phyloP scores from a whole-genome alignment of 1,140 invertebrate genomes.

The Berghia stephanieae region DNA sequence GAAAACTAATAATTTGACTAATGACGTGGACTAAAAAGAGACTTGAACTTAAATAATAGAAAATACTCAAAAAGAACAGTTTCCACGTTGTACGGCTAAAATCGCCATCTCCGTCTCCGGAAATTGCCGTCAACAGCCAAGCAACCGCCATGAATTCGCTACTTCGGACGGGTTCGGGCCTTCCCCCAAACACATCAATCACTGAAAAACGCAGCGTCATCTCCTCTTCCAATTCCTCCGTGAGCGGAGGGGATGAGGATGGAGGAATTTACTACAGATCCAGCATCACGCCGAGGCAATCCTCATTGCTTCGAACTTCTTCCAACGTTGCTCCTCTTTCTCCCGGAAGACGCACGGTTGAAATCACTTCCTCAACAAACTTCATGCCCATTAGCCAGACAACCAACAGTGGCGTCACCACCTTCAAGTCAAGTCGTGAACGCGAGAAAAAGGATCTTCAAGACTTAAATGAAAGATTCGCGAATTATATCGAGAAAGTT shows the following conservation, averaged over 20 bases:
- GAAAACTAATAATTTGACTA: not conserved
- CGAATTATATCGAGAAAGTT: constrained; percentile 70
- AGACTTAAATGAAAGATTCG: constrained; percentile 69
- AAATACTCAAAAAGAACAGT: not conserved
- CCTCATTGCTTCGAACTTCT: constrained; percentile 17
- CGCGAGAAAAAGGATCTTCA: constrained; percentile 69
- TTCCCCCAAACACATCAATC: constrained; percentile 30
- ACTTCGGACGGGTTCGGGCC: not conserved
- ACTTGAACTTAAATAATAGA: not conserved
- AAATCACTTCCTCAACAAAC: constrained; percentile 32
- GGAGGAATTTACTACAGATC: constrained; percentile 48
- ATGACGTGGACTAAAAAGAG: not conserved
- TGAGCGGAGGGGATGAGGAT: constrained; percentile 8
- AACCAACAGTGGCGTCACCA: constrained; percentile 53
- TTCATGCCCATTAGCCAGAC: constrained; percentile 33
- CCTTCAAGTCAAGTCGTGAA: constrained; percentile 64
- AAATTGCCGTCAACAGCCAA: not conserved
- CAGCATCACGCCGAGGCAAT: constrained; percentile 36
- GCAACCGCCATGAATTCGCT: constrained; percentile 21
- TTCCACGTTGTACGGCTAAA: not conserved
- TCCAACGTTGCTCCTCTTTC: constrained; percentile 19
- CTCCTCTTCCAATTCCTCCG: constrained; percentile 39
- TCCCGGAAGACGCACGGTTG: constrained; percentile 33
- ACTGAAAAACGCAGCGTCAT: constrained; percentile 59
- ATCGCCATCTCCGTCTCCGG: not conserved